These are phyloP conservation scores for Pseudopipra pipra DNA, from an alignment of 2,113 vertebrate species.

Conservation along the genomic window DNA sequence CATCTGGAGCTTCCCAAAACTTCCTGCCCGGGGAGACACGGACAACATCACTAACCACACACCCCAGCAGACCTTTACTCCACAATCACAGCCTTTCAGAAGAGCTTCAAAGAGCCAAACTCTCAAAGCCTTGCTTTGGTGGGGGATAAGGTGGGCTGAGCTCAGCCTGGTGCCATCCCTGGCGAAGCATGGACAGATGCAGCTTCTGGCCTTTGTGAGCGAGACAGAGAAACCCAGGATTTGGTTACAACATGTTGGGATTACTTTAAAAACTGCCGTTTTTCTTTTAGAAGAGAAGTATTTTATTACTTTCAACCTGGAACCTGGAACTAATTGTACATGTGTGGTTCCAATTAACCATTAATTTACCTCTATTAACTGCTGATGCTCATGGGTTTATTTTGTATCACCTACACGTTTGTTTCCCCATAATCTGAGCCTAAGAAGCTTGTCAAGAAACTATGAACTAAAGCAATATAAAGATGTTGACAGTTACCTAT, in stretches of 20 bases:
- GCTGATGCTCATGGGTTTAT: background rate
- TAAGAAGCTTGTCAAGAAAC: background rate
- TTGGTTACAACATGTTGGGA: background rate
- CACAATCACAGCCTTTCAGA: background rate
- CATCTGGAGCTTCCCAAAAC: background rate
- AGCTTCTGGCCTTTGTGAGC: background rate
- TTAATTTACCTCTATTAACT: slow-evolving; percentile 34
- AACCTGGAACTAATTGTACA: slow-evolving; percentile 46
- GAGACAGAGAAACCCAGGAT: background rate
- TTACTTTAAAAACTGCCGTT: background rate
- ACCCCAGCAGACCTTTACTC: background rate
- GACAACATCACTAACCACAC: background rate
- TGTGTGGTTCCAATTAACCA: slow-evolving; percentile 38
- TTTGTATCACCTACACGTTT: background rate
- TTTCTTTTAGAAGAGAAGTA: background rate
- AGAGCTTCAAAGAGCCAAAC: background rate
- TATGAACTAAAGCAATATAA: background rate
- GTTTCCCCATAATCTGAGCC: background rate
- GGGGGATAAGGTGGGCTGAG: background rate
- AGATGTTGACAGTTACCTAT: background rate
- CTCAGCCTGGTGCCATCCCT: background rate
- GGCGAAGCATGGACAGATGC: accelerated
- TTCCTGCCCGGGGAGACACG: accelerated
- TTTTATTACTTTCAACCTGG: background rate
- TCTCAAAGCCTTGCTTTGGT: accelerated